These are phyloP conservation scores for Telmatochromis brachygnathus DNA, from an alignment of 2,113 vertebrate genomes.

Conservation along the genomic window DNA sequence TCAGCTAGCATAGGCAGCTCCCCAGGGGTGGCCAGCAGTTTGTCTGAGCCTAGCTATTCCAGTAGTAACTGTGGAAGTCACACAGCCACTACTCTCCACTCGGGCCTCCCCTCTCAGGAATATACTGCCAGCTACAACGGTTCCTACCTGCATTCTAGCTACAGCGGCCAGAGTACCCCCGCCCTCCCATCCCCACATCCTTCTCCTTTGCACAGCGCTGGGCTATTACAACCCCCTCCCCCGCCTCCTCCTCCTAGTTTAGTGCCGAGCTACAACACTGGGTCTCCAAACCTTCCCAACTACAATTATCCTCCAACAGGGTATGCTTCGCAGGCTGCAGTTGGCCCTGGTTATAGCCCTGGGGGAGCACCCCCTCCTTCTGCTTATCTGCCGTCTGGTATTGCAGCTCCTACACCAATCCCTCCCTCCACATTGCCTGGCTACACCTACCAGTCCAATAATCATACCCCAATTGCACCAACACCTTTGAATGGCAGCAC, in stretches of 20 bases:
- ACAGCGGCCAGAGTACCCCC: conserved; percentile 87
- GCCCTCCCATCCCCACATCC: conserved; percentile 93
- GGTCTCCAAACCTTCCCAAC: conserved; percentile 88
- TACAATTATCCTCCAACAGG: conserved; percentile 92
- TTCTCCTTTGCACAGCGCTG: conserved; percentile 91
- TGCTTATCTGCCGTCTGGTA: conserved; percentile 93
- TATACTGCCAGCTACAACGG: conserved; percentile 92
- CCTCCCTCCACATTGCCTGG: conserved; percentile 89
- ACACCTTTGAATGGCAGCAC: conserved; percentile 91
- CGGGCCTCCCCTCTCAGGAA: conserved; percentile 97
- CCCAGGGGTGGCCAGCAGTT: conserved; percentile 88
- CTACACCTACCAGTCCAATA: conserved; percentile 93
- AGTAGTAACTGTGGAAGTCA: conserved; percentile 96
- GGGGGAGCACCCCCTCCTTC: conserved; percentile 89
- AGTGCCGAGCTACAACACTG: conserved; percentile 89
- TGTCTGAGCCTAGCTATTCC: conserved; percentile 92
- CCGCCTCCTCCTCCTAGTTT: conserved; percentile 83
- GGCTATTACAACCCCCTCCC: conserved; percentile 88
- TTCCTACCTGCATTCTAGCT: conserved; percentile 93
- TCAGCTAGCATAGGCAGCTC: conserved; percentile 92
- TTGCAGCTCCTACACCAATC: conserved; percentile 91
- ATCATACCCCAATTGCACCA: conserved; percentile 86
- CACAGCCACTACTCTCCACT: conserved; percentile 86
- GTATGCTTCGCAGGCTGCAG: conserved; percentile 90
- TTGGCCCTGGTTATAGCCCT: conserved; percentile 90